Evolutionary conservation across 2,888 invertebrate genomes (phyloP), one percentile per base, ranked within the genome.

Genomic region (Leptothorax acervorum): DNA sequence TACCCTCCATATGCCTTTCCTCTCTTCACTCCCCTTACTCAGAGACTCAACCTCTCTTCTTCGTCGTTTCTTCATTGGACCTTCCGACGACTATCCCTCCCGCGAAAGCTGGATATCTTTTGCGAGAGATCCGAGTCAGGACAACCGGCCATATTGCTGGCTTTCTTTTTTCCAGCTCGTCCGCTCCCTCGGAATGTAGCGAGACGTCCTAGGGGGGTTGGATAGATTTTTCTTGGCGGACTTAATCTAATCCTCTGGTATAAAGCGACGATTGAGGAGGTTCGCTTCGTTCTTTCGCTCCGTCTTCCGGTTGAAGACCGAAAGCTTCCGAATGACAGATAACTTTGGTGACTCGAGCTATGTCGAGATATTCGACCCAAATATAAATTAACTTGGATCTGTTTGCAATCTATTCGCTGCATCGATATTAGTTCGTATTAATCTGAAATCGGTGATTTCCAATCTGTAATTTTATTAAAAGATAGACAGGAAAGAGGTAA

Each of bases 141-240:
- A 93, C 93, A 93, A 93, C 66, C 93, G 92, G 91, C 93, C 93
- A 93, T 93, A 93, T 93, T 93, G 93, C 92, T 88, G 88, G 90
- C 90, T 92, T 93, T 92, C 92, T 91, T 89, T 89, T 89, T 87
- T 85, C 90, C 86, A 62, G 87, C 79, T 76, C 81, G 75, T 68
- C 87, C 87, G 53, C 71, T 86, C 73, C 86, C 84, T 83, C 85
- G 71, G 68, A 86, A 53, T 23, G 66, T 63, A 71, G 71, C 65
- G 65, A 87, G 86, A 84, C 79, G 84, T 78, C 71, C 75, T 42
- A 35, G 48, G 53, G 71, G 84, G 87, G 88, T 85, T 85, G 92
- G 92, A 94, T 94, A 94, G 93, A 94, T 95, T 94, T 94, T 94
- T 94, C 95, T 94, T 92, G 86, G 91, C 90, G 90, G 94, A 93